Evolutionary conservation across 2,113 vertebrate genomes (phyloP).

Genomic region (Orientallactaga bullata): DNA sequence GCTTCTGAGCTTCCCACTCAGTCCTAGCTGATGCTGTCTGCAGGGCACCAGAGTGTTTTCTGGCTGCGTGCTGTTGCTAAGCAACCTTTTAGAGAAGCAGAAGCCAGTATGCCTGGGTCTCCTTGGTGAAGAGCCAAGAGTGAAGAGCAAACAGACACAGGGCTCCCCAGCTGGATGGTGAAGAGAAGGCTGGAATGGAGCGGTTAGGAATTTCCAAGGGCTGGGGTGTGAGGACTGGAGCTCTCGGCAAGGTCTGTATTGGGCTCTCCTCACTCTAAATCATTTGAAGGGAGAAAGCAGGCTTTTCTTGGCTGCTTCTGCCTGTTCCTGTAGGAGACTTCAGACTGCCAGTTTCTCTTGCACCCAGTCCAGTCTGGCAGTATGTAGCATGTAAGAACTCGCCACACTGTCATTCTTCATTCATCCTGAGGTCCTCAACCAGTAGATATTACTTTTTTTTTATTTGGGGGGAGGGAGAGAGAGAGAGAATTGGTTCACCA

Average conservation of each 20-base stretch:
- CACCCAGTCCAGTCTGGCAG: background rate
- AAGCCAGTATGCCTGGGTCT: background rate
- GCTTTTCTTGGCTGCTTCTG: background rate
- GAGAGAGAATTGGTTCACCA: too few relatives aligned
- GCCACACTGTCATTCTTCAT: background rate
- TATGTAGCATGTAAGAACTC: background rate
- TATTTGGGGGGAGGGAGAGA: too few relatives aligned
- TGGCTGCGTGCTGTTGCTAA: conserved; percentile 45
- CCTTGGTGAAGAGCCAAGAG: background rate
- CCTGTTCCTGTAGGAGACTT: background rate
- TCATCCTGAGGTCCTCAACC: background rate
- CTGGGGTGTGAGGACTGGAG: background rate
- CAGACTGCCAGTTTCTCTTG: background rate
- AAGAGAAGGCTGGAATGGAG: too few relatives aligned
- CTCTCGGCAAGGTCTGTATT: background rate
- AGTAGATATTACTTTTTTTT: background rate
- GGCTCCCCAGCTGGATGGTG: background rate
- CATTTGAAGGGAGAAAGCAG: background rate
- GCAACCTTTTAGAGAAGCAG: conserved; percentile 26
- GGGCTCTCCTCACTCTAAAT: background rate
- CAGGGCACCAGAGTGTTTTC: background rate
- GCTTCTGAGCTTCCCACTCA: background rate
- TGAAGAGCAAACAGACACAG: conserved; percentile 1
- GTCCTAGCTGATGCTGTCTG: background rate
- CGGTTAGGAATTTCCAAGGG: background rate